Base-by-base conservation (phyloP, 2,888 invertebrate genomes). In the Neoaliturus tenellus region DNA sequence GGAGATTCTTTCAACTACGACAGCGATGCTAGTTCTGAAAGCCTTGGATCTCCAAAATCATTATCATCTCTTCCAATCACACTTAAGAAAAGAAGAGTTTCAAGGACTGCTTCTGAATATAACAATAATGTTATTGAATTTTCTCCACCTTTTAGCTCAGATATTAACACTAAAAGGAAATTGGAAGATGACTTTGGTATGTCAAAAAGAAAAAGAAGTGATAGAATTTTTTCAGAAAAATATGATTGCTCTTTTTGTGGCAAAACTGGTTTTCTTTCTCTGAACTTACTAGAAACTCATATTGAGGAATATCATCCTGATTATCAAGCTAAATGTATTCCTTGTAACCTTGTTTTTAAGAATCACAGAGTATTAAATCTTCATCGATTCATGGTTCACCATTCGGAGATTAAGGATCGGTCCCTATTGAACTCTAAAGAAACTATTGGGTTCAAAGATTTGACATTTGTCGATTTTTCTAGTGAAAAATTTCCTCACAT, bases 391-490 rank as follows among this genome's bases (percentile, higher is more conserved):
- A 93, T 93, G 87, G 92, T 92, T 0, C 95, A 95, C 86, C 89
- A 88, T 48, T 87, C 87, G 33, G 89, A 90, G 3, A 81, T 85
- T 44, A 85, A 88, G 39, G 51, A 84, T 78, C 69, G 75, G 35
- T 55, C 41, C 0, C 2, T 81, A 1, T 17, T 25, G 71, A 58
- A 58, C 20, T 14, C 58, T 14, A 51, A 71, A 78, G 83, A 75
- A 14, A 93, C 94, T 67, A 90, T 93, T 0, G 95, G 95, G 20
- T 95, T 94, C 89, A 93, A 94, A 87, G 95, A 96, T 89, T 91
- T 95, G 82, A 94, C 94, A 1, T 95, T 95, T 89, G 93, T 95
- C n/a, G 96, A 96, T 89, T 97, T 96, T 89, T 94, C 96, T 0
- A 94, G 93, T 84, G 93, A 94, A 87, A 97, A 97, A 89, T 96